Evolutionary conservation across 2,888 invertebrate genomes (phyloP).

Genomic region (Diaprepes abbreviatus): DNA sequence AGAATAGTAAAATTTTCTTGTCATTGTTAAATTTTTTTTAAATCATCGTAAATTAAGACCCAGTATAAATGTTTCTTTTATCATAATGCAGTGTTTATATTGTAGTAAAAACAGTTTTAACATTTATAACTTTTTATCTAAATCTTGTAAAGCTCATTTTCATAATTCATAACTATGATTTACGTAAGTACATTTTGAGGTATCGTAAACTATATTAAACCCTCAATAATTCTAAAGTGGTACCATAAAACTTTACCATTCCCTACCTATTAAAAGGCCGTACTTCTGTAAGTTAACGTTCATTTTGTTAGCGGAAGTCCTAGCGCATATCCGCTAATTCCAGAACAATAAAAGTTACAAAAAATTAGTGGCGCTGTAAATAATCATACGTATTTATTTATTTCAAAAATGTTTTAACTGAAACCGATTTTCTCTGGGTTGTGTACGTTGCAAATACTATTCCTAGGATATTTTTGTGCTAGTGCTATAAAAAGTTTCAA

Average conservation of each 20-base stretch:
- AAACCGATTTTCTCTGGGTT: conserved; percentile 19
- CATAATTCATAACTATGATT: conserved; percentile 24
- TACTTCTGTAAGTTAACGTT: conserved; percentile 11
- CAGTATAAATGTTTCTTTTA: background rate
- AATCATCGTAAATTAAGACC: background rate
- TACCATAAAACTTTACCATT: conserved; percentile 36
- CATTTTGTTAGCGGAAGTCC: conserved; percentile 33
- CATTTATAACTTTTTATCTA: conserved; percentile 10
- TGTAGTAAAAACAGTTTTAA: conserved; percentile 16
- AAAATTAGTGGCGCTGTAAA: conserved; percentile 10
- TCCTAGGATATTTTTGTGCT: conserved; percentile 14
- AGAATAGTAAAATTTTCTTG: too few relatives aligned
- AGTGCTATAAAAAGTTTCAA: conserved; percentile 3
- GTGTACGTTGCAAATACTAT: background rate
- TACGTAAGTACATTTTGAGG: conserved; percentile 36
- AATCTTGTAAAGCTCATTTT: conserved; percentile 21
- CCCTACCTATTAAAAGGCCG: conserved; percentile 34
- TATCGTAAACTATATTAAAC: conserved; percentile 36
- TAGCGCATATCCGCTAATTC: conserved; percentile 26
- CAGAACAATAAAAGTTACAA: conserved; percentile 1
- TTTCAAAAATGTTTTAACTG: conserved; percentile 17
- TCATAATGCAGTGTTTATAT: conserved; percentile 13
- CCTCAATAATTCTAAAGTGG: conserved; percentile 28
- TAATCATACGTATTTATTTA: conserved; percentile 12
- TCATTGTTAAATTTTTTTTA: too few relatives aligned